A percentile compares a stretch with the other conserved stretches of the same genome.
These are phyloP conservation scores for Drosophila malerkotliana DNA, from an alignment of 1,140 invertebrate genomes.

Conservation along the genomic window DNA sequence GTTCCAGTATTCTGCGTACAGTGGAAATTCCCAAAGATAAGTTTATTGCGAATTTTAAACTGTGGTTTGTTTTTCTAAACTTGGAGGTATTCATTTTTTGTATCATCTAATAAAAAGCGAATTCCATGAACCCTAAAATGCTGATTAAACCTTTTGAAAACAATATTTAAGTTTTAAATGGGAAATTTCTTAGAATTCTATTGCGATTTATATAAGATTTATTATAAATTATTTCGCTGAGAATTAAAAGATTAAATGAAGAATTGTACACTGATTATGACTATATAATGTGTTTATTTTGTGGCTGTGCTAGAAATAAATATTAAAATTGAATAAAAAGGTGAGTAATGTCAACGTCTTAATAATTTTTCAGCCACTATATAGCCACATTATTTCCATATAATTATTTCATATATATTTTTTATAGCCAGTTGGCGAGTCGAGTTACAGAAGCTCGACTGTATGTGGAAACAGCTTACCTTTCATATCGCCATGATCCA, in stretches of 20 bases:
- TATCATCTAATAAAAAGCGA: no score
- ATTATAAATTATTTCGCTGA: no score
- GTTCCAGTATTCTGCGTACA: not conserved
- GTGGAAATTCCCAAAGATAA: not conserved
- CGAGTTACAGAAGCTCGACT: constrained; percentile 21
- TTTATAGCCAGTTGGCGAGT: constrained; percentile 21
- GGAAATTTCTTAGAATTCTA: no score
- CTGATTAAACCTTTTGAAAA: no score
- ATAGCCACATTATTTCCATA: constrained; percentile 4
- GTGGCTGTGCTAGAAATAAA: not conserved
- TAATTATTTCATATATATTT: constrained; percentile 7
- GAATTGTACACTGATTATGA: not conserved
- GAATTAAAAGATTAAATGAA: not conserved
- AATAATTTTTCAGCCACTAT: not conserved
- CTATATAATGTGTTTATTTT: not conserved
- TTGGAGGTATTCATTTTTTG: no score
- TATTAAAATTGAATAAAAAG: not conserved
- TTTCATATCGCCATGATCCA: constrained; percentile 79
- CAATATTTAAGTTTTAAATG: no score
- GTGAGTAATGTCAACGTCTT: no score
- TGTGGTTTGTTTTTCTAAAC: no score
- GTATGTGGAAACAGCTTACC: constrained; percentile 60
- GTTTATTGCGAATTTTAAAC: not conserved
- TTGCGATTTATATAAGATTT: no score
- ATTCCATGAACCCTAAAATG: no score